Evolutionary conservation across 1,140 invertebrate species (phyloP), one percentile per base, ranked within the genome.

Genomic region (Heliconius melpomene): DNA sequence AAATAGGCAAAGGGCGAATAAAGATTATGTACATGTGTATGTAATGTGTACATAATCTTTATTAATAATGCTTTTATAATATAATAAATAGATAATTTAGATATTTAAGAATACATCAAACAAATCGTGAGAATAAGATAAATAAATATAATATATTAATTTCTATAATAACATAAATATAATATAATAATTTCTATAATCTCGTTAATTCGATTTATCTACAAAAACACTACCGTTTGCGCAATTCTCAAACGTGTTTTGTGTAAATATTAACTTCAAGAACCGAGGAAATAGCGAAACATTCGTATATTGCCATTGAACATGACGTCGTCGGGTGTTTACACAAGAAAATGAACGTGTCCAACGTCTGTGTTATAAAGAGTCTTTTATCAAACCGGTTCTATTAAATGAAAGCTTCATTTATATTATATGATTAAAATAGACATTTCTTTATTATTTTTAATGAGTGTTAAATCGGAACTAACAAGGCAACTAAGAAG

Each of bases 271-370:
- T 29, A 26, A 11, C 11, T 13, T 5, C 6, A 66, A 66, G n/a
- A 66, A 66, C 11, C 23, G 3, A 66, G 60, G 60, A 29, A 66
- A 66, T 66, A 11, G n/a, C 26, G 26, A 66, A 66, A 66, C 60
- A 29, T 66, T 26, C 29, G 20, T n/a, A 66, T 66, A 66, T 29
- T 52, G 60, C 60, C 60, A 66, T 26, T 66, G 60, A 66, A 66
- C 13, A 66, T 66, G 60, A 66, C 60, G 60, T 66, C 60, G 60
- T 16, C 26, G n/a, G 60, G 60, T 66, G 26, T 66, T 66, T 66
- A 66, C 29, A 3, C 26, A 36, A 36, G 32, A 7, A 36, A 7
- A 29, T 29, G 11, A 16, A 23, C n/a, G 60, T 66, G 23, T 66
- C 26, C 26, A 66, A 66, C 60, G 60, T 66, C 60, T 29, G 60